Evolutionary conservation across 1,140 invertebrate genomes (phyloP), one percentile per base, ranked within the genome.

Genomic region (Tetranychus cinnabarinus): DNA sequence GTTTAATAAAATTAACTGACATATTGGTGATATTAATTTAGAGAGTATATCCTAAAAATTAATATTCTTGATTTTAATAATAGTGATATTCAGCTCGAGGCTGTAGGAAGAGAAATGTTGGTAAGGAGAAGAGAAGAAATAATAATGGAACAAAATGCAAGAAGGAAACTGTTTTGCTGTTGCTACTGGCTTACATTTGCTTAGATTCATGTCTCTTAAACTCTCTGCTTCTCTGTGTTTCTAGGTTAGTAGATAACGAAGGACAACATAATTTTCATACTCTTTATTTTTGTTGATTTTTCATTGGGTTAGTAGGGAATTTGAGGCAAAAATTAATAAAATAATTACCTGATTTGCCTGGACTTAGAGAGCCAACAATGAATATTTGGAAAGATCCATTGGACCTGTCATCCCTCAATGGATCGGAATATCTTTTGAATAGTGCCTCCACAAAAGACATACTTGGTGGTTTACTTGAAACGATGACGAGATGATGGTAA

Each of bases 331-430:
- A 23, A 23, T 23, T 23, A 23, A 23, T 23, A 23, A 7, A 15
- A 46, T n/a, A 47, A 12, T 12, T 59, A 47, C 39, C 45, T 55
- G 59, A 50, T 52, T 61, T 37, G 15, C 45, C 34, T 45, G 63
- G 59, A 33, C 47, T 56, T 23, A 61, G 39, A 23, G 52, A 54
- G 35, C 63, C 63, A 31, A 61, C 37, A 35, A 64, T 60, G 55
- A 64, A 64, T 45, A 61, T 47, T 61, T 58, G 34, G 15, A 36
- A 37, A 36, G 36, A 42, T 13, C 13, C 13, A 37, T 58, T 35
- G 34, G 12, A 31, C 2, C 46, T 12, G 13, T n/a, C 46, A 47
- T 47, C 46, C 13, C 56, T 12, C 12, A 58, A 12, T n/a, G 56
- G n/a, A 23, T 58, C 56, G 1, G 56, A 58, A 15, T 58, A 58